Base-by-base conservation (phyloP, 2,888 invertebrate species). In the Kryphioiulus occultus region DNA sequence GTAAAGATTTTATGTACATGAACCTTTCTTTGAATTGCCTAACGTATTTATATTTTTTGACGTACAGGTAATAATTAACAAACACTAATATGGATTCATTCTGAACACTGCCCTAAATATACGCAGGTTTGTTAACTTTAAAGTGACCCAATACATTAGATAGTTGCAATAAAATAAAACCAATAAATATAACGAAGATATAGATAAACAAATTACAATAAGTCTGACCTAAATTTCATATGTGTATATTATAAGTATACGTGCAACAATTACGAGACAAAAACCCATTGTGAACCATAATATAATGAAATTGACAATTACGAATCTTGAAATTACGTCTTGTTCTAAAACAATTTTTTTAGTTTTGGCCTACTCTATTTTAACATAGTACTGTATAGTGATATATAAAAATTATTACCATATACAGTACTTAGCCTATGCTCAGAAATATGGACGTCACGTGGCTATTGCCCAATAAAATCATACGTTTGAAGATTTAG, bases 281-380 rank as follows among this genome's bases (percentile, higher is more conserved):
- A 78, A 30, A 15, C 30, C 26, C 30, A 78, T 78, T 78, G 78
- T 78, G 17, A 30, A 15, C 10, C 17, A 4, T 30, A 5, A 26
- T 26, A 68, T 68, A 68, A 68, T 78, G 30, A 78, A 78, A 78
- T 78, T 78, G 78, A 78, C 78, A 30, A 30, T 78, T 78, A 78
- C 30, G 26, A 30, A 78, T 15, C 26, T 78, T 78, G 78, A 78
- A 78, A 30, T 78, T 78, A 17, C 26, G 78, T 78, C 26, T 78
- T 78, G 78, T 78, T 78, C 78, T 78, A 30, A 12, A 78, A 78
- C 30, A 78, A 12, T 78, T 44, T 78, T 30, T 78, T 78, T 78
- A 26, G 3, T 78, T 78, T 30, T 78, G 78, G 78, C 78, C 78
- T 78, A 78, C 78, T 78, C 26, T 68, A 68, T 26, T 68, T 68